Evolutionary conservation across 2,888 invertebrate genomes (phyloP).

Genomic region (Euzetes globulus): DNA sequence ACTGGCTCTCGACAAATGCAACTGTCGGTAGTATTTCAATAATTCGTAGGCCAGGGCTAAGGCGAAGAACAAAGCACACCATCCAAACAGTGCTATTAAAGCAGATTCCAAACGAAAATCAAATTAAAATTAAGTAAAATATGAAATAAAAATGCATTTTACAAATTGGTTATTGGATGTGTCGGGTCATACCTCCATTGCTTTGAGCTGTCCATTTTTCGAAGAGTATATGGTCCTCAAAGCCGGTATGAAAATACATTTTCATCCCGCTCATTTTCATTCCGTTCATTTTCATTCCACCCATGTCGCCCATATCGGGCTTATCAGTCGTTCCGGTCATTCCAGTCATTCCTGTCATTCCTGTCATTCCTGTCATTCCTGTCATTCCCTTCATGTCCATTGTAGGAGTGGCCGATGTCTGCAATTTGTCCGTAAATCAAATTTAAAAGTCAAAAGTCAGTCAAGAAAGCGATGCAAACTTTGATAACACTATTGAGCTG

Average conservation of each 20-base stretch:
- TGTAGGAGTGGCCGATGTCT: too few species aligned
- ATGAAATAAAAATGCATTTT: too few species aligned
- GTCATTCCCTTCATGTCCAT: too few species aligned
- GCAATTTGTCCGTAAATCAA: too few species aligned
- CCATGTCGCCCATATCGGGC: not conserved
- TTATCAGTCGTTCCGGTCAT: too few species aligned
- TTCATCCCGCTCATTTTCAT: slow-evolving; percentile 15
- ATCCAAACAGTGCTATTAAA: slow-evolving; percentile 55
- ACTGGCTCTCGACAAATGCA: slow-evolving; percentile 2
- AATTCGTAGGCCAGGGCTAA: slow-evolving; percentile 92
- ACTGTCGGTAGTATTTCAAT: slow-evolving; percentile 57
- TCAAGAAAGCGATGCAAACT: too few species aligned
- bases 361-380: too few species aligned
- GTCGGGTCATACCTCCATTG: slow-evolving; percentile 53
- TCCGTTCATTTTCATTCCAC: not conserved
- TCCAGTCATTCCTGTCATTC: too few species aligned
- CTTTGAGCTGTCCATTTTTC: slow-evolving; percentile 70
- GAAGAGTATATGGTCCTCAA: slow-evolving; percentile 67
- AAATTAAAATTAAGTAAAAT: not conserved
- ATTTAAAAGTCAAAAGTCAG: too few species aligned
- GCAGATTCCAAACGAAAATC: not conserved
- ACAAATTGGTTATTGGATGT: too few species aligned
- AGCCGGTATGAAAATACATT: slow-evolving; percentile 70
- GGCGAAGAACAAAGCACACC: slow-evolving; percentile 82
- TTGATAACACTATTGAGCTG: too few species aligned